Evolutionary conservation across 2,113 vertebrate species (phyloP).

Genomic region (Zapornia atra): DNA sequence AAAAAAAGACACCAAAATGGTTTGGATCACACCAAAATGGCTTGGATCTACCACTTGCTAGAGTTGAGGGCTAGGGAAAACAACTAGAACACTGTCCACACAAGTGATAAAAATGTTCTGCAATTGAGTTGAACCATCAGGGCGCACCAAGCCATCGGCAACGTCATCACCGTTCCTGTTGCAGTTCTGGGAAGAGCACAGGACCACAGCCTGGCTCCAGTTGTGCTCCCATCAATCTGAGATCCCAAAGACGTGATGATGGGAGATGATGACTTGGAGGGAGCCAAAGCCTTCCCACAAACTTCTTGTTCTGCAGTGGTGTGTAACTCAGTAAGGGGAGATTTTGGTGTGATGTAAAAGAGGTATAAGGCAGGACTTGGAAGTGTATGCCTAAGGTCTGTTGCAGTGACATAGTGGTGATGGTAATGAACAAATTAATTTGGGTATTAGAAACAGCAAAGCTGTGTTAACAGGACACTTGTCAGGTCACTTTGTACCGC

Average conservation of each 20-base stretch:
- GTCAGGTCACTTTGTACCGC: background rate
- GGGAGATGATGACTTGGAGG: background rate
- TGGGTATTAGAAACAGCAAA: background rate
- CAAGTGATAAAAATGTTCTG: background rate
- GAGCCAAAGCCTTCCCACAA: background rate
- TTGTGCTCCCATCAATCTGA: background rate
- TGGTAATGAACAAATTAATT: background rate
- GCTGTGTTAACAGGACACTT: background rate
- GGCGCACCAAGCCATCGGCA: background rate
- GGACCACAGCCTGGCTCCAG: background rate
- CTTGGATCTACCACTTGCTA: background rate
- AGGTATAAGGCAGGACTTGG: background rate
- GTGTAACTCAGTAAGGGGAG: background rate
- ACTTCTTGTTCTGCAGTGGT: too few relatives aligned
- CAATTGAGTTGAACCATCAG: background rate
- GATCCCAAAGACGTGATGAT: background rate
- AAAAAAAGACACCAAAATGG: background rate
- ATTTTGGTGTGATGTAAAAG: background rate
- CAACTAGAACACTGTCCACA: fast-evolving
- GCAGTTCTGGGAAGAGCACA: background rate
- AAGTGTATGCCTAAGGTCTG: background rate
- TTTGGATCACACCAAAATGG: background rate
- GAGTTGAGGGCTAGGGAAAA: background rate
- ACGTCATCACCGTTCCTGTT: fast-evolving
- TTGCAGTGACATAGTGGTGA: background rate